These are phyloP conservation scores for Lordiphosa mommai DNA, from an alignment of 1,140 invertebrate species.

Conservation along the genomic window DNA sequence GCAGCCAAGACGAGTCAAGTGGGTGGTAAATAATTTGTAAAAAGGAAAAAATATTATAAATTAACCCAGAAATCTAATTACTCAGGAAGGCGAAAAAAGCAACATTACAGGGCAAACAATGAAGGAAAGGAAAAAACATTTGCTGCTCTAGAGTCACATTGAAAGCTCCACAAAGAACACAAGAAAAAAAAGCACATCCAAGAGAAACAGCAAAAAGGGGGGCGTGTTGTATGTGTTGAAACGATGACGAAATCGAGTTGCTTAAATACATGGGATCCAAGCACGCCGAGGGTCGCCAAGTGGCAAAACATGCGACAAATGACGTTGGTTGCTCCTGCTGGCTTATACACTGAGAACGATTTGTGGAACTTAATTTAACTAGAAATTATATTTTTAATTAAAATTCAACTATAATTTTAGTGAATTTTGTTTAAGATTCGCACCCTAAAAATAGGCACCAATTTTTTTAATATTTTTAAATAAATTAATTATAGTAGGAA, in stretches of 20 bases:
- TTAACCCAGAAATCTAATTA: constrained; percentile 75
- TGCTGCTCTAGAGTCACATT: constrained; percentile 20
- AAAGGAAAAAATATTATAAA: constrained; percentile 45
- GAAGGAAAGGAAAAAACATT: constrained; percentile 11
- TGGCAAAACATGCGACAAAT: constrained; percentile 35
- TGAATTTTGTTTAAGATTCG: too few relatives aligned
- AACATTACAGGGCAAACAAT: constrained; percentile 20
- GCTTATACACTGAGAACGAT: too few relatives aligned
- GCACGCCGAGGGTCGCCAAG: constrained; percentile 12
- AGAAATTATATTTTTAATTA: too few relatives aligned
- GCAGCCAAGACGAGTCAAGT: constrained; percentile 8
- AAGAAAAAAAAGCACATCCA: constrained; percentile 7
- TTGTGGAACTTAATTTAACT: too few relatives aligned
- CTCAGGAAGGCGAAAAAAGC: constrained; percentile 18
- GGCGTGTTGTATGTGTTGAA: constrained; percentile 39
- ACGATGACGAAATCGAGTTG: constrained; percentile 66
- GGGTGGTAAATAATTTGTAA: constrained; percentile 37
- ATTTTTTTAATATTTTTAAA: too few relatives aligned
- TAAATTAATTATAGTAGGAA: too few relatives aligned
- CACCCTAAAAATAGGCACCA: too few relatives aligned
- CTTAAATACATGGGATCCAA: constrained; percentile 24
- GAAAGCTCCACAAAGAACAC: constrained; percentile 13
- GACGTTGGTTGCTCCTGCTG: constrained; percentile 20
- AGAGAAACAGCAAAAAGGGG: constrained; percentile 20
- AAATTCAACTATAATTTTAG: too few relatives aligned